phyloP scores from a whole-genome alignment of 2,888 invertebrate genomes.

The Apotomis betuletana region DNA sequence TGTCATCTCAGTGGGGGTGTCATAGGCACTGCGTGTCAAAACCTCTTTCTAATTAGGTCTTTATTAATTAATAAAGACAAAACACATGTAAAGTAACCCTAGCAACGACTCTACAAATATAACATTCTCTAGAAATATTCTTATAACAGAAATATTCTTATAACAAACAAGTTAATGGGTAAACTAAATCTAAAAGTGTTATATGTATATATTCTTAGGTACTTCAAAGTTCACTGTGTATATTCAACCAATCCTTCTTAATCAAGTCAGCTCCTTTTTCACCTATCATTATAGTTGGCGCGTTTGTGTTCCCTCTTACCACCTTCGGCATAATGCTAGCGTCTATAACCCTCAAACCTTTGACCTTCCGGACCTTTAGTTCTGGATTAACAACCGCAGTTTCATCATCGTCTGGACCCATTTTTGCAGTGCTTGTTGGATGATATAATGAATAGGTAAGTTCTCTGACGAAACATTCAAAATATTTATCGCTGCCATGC shows the following conservation, averaged over 20 bases:
- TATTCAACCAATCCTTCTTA: slow-evolving; percentile 77
- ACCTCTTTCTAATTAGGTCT: no score
- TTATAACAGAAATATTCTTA: no score
- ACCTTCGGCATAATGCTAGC: slow-evolving; percentile 86
- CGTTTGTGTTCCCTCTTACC: slow-evolving; percentile 85
- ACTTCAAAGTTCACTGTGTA: slow-evolving; percentile 59
- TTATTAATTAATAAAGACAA: no score
- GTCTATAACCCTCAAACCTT: slow-evolving; percentile 84
- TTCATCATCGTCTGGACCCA: slow-evolving; percentile 80
- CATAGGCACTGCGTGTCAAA: no score
- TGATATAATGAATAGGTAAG: slow-evolving; percentile 85
- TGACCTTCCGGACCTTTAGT: slow-evolving; percentile 79
- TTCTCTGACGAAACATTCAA: slow-evolving; percentile 61
- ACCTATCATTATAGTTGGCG: slow-evolving; percentile 85
- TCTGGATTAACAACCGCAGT: slow-evolving; percentile 83
- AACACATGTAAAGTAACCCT: no score
- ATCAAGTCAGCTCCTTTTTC: slow-evolving; percentile 87
- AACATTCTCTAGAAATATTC: no score
- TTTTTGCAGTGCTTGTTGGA: slow-evolving; percentile 86
- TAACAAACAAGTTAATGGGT: no score
- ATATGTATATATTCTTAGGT: background rate
- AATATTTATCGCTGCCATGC: slow-evolving; percentile 55
- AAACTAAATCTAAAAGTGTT: no score
- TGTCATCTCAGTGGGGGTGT: no score
- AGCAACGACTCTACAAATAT: no score